Evolutionary conservation across 2,888 invertebrate species (phyloP), one percentile per base, ranked within the genome.

Genomic region (Caenorhabditis afra): DNA sequence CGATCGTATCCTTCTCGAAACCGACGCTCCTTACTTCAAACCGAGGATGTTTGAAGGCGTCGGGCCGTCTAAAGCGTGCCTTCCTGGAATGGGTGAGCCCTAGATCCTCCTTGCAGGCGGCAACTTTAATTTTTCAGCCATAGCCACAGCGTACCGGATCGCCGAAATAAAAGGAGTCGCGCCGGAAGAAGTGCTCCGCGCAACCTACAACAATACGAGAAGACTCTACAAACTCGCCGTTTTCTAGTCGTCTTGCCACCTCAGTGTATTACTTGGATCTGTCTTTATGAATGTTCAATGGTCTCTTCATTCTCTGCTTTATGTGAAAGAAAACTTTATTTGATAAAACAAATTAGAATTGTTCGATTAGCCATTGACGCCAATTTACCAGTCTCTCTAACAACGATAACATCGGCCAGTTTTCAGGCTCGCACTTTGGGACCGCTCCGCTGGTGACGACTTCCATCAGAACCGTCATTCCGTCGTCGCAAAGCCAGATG

Each of bases 21-120:
- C 92, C 1, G 92, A 92, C 87, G 90, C 92, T 0, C 92, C 92
- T 1, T 92, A 91, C 81, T 92, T 92, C 86, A 73, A 91, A 16
- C 92, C 92, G 7, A 53, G 20, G 23, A 12, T 45, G 10, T 77
- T 73, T 35, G 68, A 67, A 14, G 37, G 29, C 7, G 11, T 64
- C 18, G 45, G 37, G n/a, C 73, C 81, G 0, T 3, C n/a, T 1
- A 75, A 61, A 57, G 29, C 29, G 1, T 44, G 47, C 8, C 47
- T 82, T 14, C 82, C 82, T 2, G 79, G 81, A 45, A 76, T 79
- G 67, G 79, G 75, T 75, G 4, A 52, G 58, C 39, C 37, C 29
- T 22, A 29, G 7, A 29, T n/a, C n/a, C n/a, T n/a, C n/a, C n/a
- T n/a, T n/a, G n/a, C n/a, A n/a, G 29, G 10, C 12, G 20, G n/a